phyloP scores from a whole-genome alignment of 2,888 invertebrate genomes.

The Hydroisotoma schaefferi region DNA sequence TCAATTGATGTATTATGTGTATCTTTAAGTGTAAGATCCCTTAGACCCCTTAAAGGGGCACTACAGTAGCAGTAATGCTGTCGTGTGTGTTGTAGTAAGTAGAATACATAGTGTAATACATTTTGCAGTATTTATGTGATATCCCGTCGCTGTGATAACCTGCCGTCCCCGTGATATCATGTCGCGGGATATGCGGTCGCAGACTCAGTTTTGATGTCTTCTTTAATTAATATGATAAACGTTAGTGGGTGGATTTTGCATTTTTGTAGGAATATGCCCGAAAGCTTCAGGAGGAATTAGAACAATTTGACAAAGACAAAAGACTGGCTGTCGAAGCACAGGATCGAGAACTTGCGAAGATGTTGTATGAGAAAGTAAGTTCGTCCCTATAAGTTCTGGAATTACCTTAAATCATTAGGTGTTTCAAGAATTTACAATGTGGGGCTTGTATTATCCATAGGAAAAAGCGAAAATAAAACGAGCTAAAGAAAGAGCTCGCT shows the following conservation, averaged over 20 bases:
- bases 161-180: too few species aligned
- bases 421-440: neutral
- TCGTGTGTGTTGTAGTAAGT: too few species aligned
- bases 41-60: too few species aligned
- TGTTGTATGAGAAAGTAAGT: slow-evolving; percentile 64
- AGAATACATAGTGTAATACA: too few species aligned
- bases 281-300: slow-evolving; percentile 66
- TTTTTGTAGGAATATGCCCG: slow-evolving; percentile 66
- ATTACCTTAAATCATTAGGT: neutral
- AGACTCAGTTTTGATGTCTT: slow-evolving; percentile 6
- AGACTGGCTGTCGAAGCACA: slow-evolving; percentile 73
- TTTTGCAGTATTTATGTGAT: too few species aligned
- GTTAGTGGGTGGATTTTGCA: slow-evolving; percentile 14
- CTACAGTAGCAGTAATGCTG: too few species aligned
- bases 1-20: too few species aligned
- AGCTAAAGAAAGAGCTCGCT: slow-evolving; percentile 66
- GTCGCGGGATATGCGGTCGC: neutral
- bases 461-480: slow-evolving; percentile 68
- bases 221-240: neutral
- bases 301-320: slow-evolving; percentile 61
- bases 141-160: too few species aligned
- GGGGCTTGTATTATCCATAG: slow-evolving; percentile 49
- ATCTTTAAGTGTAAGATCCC: too few species aligned
- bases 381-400: neutral
- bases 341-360: slow-evolving; percentile 71